phyloP scores from a whole-genome alignment of 2,797 vertebrate genomes.

The Propithecus deckenii region DNA sequence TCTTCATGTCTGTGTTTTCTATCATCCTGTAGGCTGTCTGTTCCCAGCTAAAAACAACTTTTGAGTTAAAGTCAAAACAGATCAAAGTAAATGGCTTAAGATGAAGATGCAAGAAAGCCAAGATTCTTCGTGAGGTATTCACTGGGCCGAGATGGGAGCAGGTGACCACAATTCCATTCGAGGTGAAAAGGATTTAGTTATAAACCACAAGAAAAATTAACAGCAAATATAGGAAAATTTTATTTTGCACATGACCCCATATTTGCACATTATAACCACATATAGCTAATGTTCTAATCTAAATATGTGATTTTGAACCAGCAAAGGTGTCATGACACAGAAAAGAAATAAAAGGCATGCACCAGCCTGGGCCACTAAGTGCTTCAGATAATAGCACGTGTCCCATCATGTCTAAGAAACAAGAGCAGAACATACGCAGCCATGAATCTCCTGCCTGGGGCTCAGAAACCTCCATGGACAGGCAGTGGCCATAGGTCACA shows the following conservation, averaged over 20 bases:
- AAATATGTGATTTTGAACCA: not conserved
- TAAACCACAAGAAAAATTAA: not conserved
- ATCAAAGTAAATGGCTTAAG: constrained; percentile 20
- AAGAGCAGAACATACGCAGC: not conserved
- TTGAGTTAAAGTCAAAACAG: not conserved
- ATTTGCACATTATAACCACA: not conserved
- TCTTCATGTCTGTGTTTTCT: not conserved
- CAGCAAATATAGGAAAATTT: not conserved
- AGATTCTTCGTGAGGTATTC: not conserved
- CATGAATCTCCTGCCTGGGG: not conserved
- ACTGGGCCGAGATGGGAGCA: not conserved
- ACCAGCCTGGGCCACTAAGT: not conserved
- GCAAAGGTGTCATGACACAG: not conserved
- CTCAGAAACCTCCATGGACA: not conserved
- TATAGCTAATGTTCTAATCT: not conserved
- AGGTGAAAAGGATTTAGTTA: not conserved
- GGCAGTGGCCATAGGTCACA: not conserved
- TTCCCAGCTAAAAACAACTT: not conserved
- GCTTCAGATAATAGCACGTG: not conserved
- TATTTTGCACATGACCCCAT: not conserved
- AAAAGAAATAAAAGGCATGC: not conserved
- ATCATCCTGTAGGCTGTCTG: not conserved
- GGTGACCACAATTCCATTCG: not conserved
- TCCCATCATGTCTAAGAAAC: not conserved
- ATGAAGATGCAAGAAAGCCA: not conserved